A percentile compares a stretch with the other conserved stretches of the same genome.
Evolutionary conservation across 2,888 invertebrate species (phyloP).

Genomic region (Drepana falcataria): DNA sequence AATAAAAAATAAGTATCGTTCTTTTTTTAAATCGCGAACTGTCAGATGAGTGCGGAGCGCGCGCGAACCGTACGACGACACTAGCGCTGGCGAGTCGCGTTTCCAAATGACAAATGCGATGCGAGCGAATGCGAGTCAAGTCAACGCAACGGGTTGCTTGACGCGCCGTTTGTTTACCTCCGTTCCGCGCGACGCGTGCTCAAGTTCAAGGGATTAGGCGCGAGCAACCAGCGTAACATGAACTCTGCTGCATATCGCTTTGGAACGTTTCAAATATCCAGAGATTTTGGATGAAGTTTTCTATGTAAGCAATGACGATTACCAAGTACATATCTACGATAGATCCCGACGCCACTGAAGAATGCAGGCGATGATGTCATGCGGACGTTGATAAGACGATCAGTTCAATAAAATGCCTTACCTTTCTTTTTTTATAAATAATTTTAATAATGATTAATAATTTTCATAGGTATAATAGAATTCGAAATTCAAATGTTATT

Average conservation of each 20-base stretch:
- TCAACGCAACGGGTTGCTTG: conserved; percentile 34
- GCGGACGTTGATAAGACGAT: background rate
- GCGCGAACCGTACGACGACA: conserved; percentile 28
- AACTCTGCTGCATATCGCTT: conserved; percentile 19
- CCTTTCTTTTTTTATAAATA: too few species aligned
- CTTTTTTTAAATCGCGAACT: conserved; percentile 33
- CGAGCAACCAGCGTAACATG: conserved; percentile 28
- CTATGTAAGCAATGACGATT: conserved; percentile 1
- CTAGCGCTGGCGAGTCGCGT: conserved; percentile 47
- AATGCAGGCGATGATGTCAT: conserved; percentile 17
- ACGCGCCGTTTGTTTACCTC: conserved; percentile 59
- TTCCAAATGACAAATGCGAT: conserved; percentile 60
- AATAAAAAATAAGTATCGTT: conserved; percentile 17
- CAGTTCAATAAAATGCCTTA: too few species aligned
- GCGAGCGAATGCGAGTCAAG: conserved; percentile 51
- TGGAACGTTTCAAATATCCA: conserved; percentile 15
- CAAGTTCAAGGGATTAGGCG: conserved; percentile 71
- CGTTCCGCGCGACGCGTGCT: conserved; percentile 35
- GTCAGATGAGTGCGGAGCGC: conserved; percentile 35
- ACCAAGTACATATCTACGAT: conserved; percentile 1
- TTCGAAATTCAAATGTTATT: too few species aligned
- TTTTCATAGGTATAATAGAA: too few species aligned
- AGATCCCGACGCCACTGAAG: background rate
- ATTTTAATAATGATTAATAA: too few species aligned
- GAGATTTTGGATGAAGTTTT: conserved; percentile 13